Evolutionary conservation across 2,888 invertebrate genomes (phyloP).

Genomic region (Athalia rosae): DNA sequence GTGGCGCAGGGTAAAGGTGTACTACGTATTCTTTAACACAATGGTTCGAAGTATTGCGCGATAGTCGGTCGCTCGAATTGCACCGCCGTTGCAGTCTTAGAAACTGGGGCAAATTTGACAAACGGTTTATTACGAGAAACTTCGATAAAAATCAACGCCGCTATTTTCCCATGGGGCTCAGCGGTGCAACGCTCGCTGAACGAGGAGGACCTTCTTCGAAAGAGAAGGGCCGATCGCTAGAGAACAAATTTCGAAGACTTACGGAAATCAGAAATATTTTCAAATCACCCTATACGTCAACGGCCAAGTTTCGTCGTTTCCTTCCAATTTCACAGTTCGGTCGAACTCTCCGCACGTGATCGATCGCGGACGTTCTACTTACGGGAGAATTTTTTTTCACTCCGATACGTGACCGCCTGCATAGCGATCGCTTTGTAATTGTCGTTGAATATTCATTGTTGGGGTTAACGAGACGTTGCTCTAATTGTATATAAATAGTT

Average conservation of each 20-base stretch:
- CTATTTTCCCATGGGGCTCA: constrained; percentile 67
- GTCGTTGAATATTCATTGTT: constrained; percentile 65
- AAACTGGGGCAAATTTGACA: constrained; percentile 66
- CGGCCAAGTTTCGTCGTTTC: neutral
- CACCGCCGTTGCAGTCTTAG: constrained; percentile 52
- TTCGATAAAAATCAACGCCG: constrained; percentile 67
- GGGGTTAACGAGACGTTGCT: constrained; percentile 64
- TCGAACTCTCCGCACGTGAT: constrained; percentile 4
- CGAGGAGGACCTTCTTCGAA: neutral
- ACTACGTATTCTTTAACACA: no score
- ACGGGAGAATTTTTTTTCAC: constrained; percentile 54
- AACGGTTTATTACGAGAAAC: constrained; percentile 55
- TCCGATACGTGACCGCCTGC: constrained; percentile 49
- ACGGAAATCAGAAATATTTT: neutral
- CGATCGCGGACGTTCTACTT: constrained; percentile 49
- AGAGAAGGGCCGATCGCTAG: no score
- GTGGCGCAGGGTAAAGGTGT: neutral
- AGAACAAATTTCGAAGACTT: no score
- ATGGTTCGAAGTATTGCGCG: neutral
- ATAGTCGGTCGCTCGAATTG: neutral
- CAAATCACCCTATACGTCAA: neutral
- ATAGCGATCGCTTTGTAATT: constrained; percentile 59
- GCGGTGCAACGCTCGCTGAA: neutral
- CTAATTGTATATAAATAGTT: neutral
- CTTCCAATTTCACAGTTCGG: neutral